phyloP scores from a whole-genome alignment of 1,140 invertebrate genomes.

The Diorhabda sublineata region DNA sequence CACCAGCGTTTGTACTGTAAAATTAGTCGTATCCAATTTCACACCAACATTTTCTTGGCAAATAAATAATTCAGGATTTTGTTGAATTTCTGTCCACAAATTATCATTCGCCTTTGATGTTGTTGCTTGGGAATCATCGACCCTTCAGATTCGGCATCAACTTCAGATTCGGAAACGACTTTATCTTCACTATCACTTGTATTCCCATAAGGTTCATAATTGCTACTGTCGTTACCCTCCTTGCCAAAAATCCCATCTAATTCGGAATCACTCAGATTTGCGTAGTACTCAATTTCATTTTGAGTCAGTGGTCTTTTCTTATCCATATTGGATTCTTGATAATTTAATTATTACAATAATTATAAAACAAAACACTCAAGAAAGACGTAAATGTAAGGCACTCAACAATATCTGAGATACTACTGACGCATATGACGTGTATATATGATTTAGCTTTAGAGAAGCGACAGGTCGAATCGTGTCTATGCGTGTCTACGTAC shows the following conservation, averaged over 20 bases:
- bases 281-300: too few relatives aligned
- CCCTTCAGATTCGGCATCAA: constrained; percentile 23
- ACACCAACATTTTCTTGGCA: constrained; percentile 20
- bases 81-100: constrained; percentile 25
- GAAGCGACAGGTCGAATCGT: too few relatives aligned
- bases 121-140: constrained; percentile 21
- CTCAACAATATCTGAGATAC: too few relatives aligned
- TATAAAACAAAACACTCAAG: too few relatives aligned
- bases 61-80: constrained; percentile 24
- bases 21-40: constrained; percentile 22
- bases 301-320: too few relatives aligned
- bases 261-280: constrained; percentile 23
- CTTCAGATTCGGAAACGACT: constrained; percentile 21
- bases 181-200: constrained; percentile 25
- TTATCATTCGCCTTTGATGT: constrained; percentile 25
- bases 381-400: too few relatives aligned
- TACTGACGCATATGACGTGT: too few relatives aligned
- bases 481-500: too few relatives aligned
- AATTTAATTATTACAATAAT: too few relatives aligned
- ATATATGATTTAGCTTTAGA: too few relatives aligned
- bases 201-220: constrained; percentile 24
- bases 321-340: too few relatives aligned
- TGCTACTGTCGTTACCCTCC: constrained; percentile 21
- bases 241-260: constrained; percentile 17
- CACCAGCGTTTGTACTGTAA: constrained; percentile 16